These are phyloP conservation scores for Sepioteuthis lessoniana DNA, from an alignment of 2,888 invertebrate genomes.

Conservation along the genomic window DNA sequence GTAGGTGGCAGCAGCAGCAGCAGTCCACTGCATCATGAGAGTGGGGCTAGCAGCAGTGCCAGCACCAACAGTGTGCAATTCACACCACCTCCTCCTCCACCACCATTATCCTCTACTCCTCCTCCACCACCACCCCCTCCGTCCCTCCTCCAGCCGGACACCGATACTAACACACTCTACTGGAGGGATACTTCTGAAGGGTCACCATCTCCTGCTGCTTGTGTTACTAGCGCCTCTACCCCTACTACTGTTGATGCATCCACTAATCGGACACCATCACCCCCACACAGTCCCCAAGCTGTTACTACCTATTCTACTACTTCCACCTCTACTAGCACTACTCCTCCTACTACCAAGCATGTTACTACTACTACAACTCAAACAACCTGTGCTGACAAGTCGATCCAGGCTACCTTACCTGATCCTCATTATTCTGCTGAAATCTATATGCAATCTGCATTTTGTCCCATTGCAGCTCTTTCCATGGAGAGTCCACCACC, in stretches of 20 bases:
- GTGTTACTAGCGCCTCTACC: slow-evolving; percentile 36
- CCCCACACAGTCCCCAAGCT: slow-evolving; percentile 50
- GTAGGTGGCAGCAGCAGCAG: not conserved
- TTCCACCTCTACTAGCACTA: slow-evolving; percentile 50
- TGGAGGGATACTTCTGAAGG: slow-evolving; percentile 37
- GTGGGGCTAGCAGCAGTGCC: not conserved
- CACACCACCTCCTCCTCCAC: slow-evolving; percentile 52
- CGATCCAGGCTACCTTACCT: slow-evolving; percentile 45
- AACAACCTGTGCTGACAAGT: slow-evolving; percentile 46
- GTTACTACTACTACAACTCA: slow-evolving; percentile 48
- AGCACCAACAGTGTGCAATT: slow-evolving; percentile 38
- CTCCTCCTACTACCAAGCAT: slow-evolving; percentile 48
- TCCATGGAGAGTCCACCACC: slow-evolving; percentile 48
- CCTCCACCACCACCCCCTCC: slow-evolving; percentile 50
- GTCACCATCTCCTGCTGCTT: slow-evolving; percentile 44
- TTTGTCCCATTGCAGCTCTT: slow-evolving; percentile 48
- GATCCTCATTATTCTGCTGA: slow-evolving; percentile 47
- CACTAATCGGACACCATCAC: slow-evolving; percentile 50
- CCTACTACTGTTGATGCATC: slow-evolving; percentile 46
- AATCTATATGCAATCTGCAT: slow-evolving; percentile 47
- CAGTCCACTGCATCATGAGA: not conserved
- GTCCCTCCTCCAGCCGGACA: not conserved
- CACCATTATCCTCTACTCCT: slow-evolving; percentile 39
- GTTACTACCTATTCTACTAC: slow-evolving; percentile 50
- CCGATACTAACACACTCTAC: slow-evolving; percentile 34